A percentile compares a stretch with the other conserved stretches of the same genome.
Evolutionary conservation across 2,888 invertebrate genomes (phyloP).

Genomic region (Meteorus cinctellus): DNA sequence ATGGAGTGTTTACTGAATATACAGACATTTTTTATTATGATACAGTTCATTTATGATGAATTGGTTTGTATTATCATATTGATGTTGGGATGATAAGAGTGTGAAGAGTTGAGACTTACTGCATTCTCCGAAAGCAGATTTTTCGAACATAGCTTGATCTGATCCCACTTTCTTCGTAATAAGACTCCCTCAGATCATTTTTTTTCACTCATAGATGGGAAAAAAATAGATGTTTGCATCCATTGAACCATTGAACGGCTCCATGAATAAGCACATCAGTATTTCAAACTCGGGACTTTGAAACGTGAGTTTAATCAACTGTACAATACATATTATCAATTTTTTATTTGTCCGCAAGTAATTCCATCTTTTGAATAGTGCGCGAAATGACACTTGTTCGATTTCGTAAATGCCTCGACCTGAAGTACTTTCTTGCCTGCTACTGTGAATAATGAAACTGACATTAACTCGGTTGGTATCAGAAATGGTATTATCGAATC

Average conservation of each 20-base stretch:
- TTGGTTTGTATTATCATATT: too few relatives aligned
- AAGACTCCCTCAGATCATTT: neutral
- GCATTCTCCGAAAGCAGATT: neutral
- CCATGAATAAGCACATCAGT: neutral
- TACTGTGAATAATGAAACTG: neutral
- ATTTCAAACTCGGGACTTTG: neutral
- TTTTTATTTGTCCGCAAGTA: neutral
- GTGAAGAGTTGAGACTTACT: too few relatives aligned
- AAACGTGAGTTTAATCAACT: neutral
- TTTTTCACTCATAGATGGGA: neutral
- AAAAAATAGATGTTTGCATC: slow-evolving; percentile 5
- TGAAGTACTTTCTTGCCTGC: neutral
- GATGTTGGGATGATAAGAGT: too few relatives aligned
- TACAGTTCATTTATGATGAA: too few relatives aligned
- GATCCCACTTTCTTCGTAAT: too few relatives aligned
- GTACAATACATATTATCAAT: neutral
- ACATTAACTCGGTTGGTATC: neutral
- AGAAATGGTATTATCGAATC: neutral
- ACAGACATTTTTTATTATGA: too few relatives aligned
- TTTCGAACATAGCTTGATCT: neutral
- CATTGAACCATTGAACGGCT: neutral
- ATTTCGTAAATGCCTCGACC: neutral
- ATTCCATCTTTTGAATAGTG: slow-evolving; percentile 15
- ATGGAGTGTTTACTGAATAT: too few relatives aligned
- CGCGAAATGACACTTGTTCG: neutral